Conservation (phyloP, 2,888 invertebrate genomes). For the Caenorhabditis sp. region DNA sequence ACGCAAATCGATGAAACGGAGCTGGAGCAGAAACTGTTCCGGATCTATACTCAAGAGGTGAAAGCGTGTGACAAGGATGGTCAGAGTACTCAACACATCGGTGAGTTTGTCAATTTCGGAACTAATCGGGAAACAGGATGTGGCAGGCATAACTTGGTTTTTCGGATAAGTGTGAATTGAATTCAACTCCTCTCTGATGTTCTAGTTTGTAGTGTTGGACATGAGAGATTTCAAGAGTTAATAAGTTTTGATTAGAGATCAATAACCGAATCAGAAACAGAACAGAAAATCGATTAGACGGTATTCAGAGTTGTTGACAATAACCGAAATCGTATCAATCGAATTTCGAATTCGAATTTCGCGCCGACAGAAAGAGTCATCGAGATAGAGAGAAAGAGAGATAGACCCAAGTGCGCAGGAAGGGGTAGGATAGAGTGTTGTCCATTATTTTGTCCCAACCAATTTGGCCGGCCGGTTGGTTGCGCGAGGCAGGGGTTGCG, state of each 20-base stretch:
- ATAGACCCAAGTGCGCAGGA: not conserved
- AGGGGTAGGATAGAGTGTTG: conserved; percentile 8
- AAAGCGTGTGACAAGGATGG: conserved; percentile 40
- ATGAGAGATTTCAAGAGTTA: too few relatives aligned
- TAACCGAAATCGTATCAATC: too few relatives aligned
- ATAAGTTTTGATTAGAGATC: too few relatives aligned
- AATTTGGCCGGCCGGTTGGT: conserved; percentile 10
- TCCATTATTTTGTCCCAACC: conserved; percentile 14
- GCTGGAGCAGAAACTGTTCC: conserved; percentile 32
- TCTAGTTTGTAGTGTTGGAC: too few relatives aligned
- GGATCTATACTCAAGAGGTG: conserved; percentile 36
- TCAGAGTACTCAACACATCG: conserved; percentile 58
- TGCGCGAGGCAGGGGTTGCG: conserved; percentile 14
- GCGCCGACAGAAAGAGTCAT: conserved; percentile 16
- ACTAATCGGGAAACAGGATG: not conserved
- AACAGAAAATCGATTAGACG: too few relatives aligned
- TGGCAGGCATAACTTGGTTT: too few relatives aligned
- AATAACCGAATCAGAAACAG: too few relatives aligned
- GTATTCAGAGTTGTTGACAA: too few relatives aligned
- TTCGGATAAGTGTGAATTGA: too few relatives aligned
- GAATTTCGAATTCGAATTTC: conserved; percentile 27
- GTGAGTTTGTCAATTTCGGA: conserved; percentile 1
- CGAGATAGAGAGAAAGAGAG: not conserved
- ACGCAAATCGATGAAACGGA: conserved; percentile 14
- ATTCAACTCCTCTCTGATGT: too few relatives aligned